Evolutionary conservation across 2,797 vertebrate genomes (phyloP).

Genomic region (Gobionotothen gibberifrons): DNA sequence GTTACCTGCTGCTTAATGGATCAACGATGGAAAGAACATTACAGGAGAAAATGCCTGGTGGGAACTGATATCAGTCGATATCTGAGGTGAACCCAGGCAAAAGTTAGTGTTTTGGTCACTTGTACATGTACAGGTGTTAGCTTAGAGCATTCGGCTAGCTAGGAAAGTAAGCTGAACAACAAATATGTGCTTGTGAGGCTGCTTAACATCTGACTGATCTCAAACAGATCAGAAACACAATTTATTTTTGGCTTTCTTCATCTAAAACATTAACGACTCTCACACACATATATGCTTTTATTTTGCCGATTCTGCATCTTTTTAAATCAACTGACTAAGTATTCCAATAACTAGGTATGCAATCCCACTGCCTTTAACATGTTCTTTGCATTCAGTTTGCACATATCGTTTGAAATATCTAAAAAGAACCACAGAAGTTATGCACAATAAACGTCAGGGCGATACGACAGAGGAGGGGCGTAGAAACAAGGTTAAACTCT

Average conservation of each 20-base stretch:
- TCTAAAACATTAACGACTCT: too few species aligned
- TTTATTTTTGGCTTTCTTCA: not conserved
- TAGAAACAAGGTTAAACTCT: slow-evolving; percentile 72
- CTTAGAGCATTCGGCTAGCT: not conserved
- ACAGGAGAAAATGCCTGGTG: not conserved
- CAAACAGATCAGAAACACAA: not conserved
- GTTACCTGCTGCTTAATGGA: not conserved
- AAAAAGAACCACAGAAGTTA: slow-evolving; percentile 17
- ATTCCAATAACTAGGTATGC: not conserved
- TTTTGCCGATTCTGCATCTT: not conserved
- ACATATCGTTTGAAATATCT: slow-evolving; percentile 4
- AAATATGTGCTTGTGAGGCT: not conserved
- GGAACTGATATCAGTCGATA: not conserved
- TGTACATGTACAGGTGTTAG: not conserved
- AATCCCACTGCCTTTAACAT: not conserved
- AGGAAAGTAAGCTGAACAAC: not conserved
- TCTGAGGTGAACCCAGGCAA: not conserved
- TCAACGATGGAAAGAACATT: not conserved
- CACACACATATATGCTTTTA: not conserved
- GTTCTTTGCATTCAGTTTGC: not conserved
- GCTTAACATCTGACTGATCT: not conserved
- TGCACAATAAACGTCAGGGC: slow-evolving; percentile 19
- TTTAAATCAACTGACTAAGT: not conserved
- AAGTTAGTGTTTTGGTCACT: not conserved
- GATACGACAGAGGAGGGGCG: slow-evolving; percentile 45